Base-by-base conservation (phyloP, 2,113 vertebrate species). In the Anguilla japonica region DNA sequence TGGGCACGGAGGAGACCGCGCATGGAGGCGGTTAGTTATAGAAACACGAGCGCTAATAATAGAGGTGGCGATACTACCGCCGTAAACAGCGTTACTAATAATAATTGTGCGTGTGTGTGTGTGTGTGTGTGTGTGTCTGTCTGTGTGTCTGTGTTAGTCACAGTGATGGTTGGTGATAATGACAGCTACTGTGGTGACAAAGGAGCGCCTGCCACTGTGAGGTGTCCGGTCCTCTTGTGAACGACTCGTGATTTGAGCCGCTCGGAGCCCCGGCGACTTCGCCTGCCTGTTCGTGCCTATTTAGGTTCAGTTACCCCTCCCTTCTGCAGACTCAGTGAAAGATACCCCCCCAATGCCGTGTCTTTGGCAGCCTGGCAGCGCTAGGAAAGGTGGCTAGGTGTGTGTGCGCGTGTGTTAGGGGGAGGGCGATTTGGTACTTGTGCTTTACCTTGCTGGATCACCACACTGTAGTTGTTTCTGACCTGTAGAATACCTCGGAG, bases 1-100 rank as follows among this genome's bases (percentile, higher is more conserved):
- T 88, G 88, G 87, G 83, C 88, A 86, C 88, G 91, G 88, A 89
- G 91, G 90, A 86, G 91, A 86, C 89, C 87, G 86, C 82, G 15
- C 86, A 88, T 85, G 87, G 89, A 87, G 89, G 85, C 86, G 34
- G 88, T 90, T 90, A 85, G 78, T 89, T 90, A 88, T 89, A 91
- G 82, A 39, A 89, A 80, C 41, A 89, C 83, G 34, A 57, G 81
- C 79, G 84, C 89, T 94, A 92, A 90, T 93, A 93, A 91, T 94
- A 94, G 91, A 88, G 15, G 0, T 29, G 84, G 83, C 86, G 90
- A 90, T 91, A 90, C 87, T 83, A 85, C 90, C 90, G 83, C 88
- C 85, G 78, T 89, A 87, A 88, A 84, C 56, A 78, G 88, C 11
- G 39, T 81, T 57, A 46, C 39, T 53, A 71, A 71, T 84, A 84